These are phyloP conservation scores for Taenioides sp. DNA, from an alignment of 2,797 vertebrate genomes.

Conservation along the genomic window DNA sequence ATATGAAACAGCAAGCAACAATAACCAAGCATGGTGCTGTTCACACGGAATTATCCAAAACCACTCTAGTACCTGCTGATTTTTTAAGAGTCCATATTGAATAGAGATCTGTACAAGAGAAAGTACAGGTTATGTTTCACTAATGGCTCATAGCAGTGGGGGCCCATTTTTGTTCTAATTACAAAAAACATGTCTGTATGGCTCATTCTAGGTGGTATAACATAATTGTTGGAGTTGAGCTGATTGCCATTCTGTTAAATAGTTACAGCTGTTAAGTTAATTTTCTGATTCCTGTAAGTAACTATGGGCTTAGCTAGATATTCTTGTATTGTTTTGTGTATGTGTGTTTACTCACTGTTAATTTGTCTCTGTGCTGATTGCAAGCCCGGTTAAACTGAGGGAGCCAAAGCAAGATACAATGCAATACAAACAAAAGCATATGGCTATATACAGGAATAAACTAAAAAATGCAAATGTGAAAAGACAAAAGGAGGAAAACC, in stretches of 20 bases:
- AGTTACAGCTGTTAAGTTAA: not conserved
- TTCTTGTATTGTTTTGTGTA: too few species aligned
- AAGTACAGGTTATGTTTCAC: constrained; percentile 39
- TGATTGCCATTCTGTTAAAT: not conserved
- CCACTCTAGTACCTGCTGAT: constrained; percentile 47
- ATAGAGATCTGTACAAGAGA: constrained; percentile 35
- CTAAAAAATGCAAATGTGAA: not conserved
- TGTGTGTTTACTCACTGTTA: too few species aligned
- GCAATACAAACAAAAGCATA: not conserved
- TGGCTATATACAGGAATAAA: not conserved
- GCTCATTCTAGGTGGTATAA: not conserved
- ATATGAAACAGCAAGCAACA: constrained; percentile 58
- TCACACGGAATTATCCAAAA: constrained; percentile 26
- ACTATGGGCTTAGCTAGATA: not conserved
- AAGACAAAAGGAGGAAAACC: not conserved
- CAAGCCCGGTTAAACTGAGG: not conserved
- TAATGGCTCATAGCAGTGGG: constrained; percentile 22
- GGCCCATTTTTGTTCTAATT: constrained; percentile 6
- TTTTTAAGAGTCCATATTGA: constrained; percentile 31
- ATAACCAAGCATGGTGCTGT: constrained; percentile 52
- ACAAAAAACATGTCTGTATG: not conserved
- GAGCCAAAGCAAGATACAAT: not conserved
- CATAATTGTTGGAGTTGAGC: not conserved
- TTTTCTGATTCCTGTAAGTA: too few species aligned
- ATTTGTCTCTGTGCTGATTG: too few species aligned